phyloP scores from a whole-genome alignment of 2,888 invertebrate genomes.

The Drosophila rellima region DNA sequence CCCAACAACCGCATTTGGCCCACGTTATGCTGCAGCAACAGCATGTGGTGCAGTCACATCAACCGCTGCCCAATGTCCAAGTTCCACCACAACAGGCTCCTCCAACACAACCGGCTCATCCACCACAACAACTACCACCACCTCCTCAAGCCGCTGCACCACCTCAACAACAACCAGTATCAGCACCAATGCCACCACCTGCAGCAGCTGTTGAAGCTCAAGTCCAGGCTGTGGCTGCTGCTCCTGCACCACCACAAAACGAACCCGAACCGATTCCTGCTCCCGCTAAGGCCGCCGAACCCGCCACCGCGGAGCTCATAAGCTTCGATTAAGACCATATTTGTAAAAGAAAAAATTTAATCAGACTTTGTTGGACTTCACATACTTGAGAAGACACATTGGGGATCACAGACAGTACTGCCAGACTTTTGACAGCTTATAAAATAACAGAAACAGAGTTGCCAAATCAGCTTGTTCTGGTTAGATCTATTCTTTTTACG shows the following conservation, averaged over 20 bases:
- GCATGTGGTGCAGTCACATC: conserved; percentile 9
- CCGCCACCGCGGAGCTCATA: conserved; percentile 92
- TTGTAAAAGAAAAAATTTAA: neutral
- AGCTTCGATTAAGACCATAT: conserved; percentile 89
- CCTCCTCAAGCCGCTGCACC: conserved; percentile 78
- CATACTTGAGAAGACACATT: neutral
- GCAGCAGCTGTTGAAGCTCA: conserved; percentile 40
- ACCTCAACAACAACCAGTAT: conserved; percentile 87
- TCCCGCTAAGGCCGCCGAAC: conserved; percentile 84
- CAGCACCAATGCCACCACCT: conserved; percentile 11
- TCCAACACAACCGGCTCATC: neutral
- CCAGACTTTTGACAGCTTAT: neutral
- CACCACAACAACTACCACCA: conserved; percentile 63
- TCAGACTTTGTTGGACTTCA: conserved; percentile 1
- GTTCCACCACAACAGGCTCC: conserved; percentile 43
- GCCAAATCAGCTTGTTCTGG: too few relatives aligned
- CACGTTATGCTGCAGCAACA: conserved; percentile 71
- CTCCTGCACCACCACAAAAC: conserved; percentile 82
- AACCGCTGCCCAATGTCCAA: conserved; percentile 60
- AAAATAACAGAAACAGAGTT: neutral
- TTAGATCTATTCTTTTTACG: too few relatives aligned
- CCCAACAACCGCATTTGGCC: conserved; percentile 40
- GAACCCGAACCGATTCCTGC: conserved; percentile 76
- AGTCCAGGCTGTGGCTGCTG: conserved; percentile 80
- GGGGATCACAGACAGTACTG: neutral